These are phyloP conservation scores for Cremastinae sp. DNA, from an alignment of 2,888 invertebrate genomes.

Conservation along the genomic window DNA sequence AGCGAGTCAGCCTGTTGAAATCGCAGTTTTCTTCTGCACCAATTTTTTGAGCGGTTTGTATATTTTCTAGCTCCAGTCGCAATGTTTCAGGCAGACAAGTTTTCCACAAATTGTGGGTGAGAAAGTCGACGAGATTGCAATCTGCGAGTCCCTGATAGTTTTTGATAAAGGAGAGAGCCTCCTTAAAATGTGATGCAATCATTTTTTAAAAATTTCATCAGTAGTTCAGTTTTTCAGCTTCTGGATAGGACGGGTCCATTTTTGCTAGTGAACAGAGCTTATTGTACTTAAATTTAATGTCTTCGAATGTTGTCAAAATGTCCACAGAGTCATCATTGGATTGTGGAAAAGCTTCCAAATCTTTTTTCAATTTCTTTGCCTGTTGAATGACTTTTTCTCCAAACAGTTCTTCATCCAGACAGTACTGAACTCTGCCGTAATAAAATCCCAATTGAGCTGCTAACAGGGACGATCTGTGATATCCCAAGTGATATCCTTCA, in stretches of 20 bases:
- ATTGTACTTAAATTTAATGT: constrained; percentile 86
- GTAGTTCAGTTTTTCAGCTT: constrained; percentile 84
- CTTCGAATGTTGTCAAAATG: constrained; percentile 84
- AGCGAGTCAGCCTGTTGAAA: constrained; percentile 15
- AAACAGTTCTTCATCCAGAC: constrained; percentile 74
- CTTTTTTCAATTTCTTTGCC: constrained; percentile 82
- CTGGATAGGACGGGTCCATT: constrained; percentile 83
- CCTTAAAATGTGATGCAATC: constrained; percentile 73
- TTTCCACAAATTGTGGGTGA: constrained; percentile 86
- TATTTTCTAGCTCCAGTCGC: constrained; percentile 80
- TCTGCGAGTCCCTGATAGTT: constrained; percentile 85
- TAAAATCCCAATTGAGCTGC: constrained; percentile 91
- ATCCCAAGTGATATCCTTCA: constrained; percentile 89
- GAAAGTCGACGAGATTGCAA: constrained; percentile 89
- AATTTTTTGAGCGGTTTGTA: constrained; percentile 13
- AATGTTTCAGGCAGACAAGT: constrained; percentile 83
- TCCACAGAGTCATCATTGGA: constrained; percentile 86
- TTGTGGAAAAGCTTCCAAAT: constrained; percentile 85
- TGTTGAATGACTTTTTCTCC: constrained; percentile 83
- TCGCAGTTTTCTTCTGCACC: neutral
- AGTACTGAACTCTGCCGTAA: constrained; percentile 83
- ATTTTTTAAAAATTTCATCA: constrained; percentile 75
- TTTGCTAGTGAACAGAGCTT: constrained; percentile 86
- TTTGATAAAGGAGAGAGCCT: constrained; percentile 83
- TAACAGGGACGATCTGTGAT: constrained; percentile 88